Percentiles rank a stretch among this genome's conserved stretches.
Conservation (phyloP, 1,140 invertebrate species). For the Drosophila parabipectinata region DNA sequence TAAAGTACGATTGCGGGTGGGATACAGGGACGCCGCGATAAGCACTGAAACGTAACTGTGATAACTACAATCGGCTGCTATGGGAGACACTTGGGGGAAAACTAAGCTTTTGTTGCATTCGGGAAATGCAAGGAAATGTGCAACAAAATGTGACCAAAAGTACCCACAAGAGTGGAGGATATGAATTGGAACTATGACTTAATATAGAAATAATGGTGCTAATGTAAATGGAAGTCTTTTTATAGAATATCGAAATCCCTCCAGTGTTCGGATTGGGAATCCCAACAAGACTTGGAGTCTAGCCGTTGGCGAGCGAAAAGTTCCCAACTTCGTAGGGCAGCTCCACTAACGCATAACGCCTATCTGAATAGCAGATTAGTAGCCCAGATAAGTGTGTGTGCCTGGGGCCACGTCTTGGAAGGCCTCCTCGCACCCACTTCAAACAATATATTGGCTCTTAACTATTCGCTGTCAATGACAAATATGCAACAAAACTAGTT, state of each 20-base stretch:
- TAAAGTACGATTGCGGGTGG: conserved; percentile 34
- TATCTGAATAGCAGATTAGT: conserved; percentile 11
- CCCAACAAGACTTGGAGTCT: too few species aligned
- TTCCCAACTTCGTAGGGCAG: conserved; percentile 10
- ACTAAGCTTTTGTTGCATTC: neutral
- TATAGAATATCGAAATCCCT: too few species aligned
- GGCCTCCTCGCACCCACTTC: conserved; percentile 32
- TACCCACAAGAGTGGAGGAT: too few species aligned
- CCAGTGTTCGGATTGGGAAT: too few species aligned
- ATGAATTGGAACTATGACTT: too few species aligned
- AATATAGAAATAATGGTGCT: too few species aligned
- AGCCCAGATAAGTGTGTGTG: conserved; percentile 31
- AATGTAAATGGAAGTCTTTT: too few species aligned
- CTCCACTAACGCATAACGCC: neutral
- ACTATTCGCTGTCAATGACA: conserved; percentile 34
- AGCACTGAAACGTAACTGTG: neutral
- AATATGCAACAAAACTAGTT: conserved; percentile 41
- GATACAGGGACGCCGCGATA: conserved; percentile 33
- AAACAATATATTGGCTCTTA: conserved; percentile 11
- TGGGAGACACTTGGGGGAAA: too few species aligned
- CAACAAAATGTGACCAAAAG: too few species aligned
- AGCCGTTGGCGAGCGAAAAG: too few species aligned
- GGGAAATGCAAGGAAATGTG: too few species aligned
- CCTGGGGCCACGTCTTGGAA: conserved; percentile 31
- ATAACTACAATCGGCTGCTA: too few species aligned